Conservation (phyloP, 2,797 vertebrate genomes). For the Muscicapa comitata region DNA sequence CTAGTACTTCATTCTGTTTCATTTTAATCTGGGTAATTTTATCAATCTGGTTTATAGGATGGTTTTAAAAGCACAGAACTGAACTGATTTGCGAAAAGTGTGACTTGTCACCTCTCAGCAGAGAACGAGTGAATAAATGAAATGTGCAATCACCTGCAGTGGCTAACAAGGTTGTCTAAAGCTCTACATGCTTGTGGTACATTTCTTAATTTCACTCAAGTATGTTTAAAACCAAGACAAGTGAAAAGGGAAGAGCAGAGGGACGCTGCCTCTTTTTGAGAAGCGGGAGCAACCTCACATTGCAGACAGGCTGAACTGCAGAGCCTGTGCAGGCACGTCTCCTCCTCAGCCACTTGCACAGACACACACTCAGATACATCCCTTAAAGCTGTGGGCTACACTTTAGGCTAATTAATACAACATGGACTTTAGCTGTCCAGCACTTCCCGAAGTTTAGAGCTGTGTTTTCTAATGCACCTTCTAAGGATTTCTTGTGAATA, state of each 20-base stretch:
- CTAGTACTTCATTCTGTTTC: neutral
- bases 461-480: neutral
- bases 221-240: neutral
- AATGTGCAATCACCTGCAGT: fast-evolving
- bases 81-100: neutral
- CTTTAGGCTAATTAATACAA: neutral
- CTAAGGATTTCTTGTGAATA: neutral
- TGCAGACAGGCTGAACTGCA: neutral
- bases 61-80: neutral
- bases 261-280: neutral
- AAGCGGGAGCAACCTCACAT: fast-evolving
- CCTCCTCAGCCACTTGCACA: neutral
- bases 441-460: neutral
- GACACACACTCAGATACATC: neutral
- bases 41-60: neutral
- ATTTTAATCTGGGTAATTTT: neutral
- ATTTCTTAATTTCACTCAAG: neutral
- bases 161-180: neutral
- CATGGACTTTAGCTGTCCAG: neutral
- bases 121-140: neutral
- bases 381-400: neutral
- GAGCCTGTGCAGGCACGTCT: neutral
- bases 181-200: neutral
- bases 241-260: neutral
- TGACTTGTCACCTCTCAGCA: neutral